These are phyloP conservation scores for Tetragonisca angustula DNA, from an alignment of 2,888 invertebrate genomes.

Conservation along the genomic window DNA sequence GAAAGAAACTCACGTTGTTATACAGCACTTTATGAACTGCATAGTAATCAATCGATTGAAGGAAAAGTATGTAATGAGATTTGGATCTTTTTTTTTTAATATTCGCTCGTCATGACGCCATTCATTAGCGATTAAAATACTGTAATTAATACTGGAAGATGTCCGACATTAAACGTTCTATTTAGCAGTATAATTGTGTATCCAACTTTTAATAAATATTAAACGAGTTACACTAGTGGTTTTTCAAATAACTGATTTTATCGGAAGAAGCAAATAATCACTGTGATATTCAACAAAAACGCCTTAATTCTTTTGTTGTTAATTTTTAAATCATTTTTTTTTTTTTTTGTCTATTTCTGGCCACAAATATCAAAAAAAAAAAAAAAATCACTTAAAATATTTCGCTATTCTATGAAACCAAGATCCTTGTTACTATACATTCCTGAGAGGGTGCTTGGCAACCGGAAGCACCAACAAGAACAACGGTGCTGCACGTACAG, in stretches of 20 bases:
- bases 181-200: constrained; percentile 8
- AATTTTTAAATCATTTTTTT: no score
- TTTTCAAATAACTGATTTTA: constrained; percentile 24
- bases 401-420: constrained; percentile 14
- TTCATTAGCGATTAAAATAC: constrained; percentile 17
- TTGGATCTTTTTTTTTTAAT: neutral
- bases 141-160: constrained; percentile 1
- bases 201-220: constrained; percentile 13
- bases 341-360: neutral
- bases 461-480: constrained; percentile 72
- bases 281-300: neutral
- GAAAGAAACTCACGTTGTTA: constrained; percentile 18
- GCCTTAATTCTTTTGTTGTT: neutral
- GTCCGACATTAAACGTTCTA: constrained; percentile 29
- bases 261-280: neutral
- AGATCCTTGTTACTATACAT: constrained; percentile 39
- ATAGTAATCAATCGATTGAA: neutral
- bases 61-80: constrained; percentile 7
- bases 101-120: constrained; percentile 8
- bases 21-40: constrained; percentile 7
- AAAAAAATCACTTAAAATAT: neutral
- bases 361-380: no score
- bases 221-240: constrained; percentile 44
- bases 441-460: constrained; percentile 69
- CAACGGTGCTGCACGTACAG: constrained; percentile 60